A percentile compares a stretch with the other conserved stretches of the same genome.
These are phyloP conservation scores for Apotomis betuletana DNA, from an alignment of 2,888 invertebrate species.

Conservation along the genomic window DNA sequence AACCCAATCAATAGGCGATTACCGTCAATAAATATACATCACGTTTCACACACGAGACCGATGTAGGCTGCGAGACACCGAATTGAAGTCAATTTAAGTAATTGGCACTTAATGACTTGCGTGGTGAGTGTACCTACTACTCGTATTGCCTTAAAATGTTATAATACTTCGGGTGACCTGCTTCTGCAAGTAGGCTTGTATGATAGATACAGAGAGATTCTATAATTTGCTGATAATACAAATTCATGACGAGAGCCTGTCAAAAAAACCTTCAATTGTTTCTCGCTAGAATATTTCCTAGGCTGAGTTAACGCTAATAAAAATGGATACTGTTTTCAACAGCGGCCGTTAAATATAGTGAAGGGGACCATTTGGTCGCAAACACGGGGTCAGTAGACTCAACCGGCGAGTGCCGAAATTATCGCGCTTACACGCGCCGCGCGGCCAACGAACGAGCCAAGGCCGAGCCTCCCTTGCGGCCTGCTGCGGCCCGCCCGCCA, in stretches of 20 bases:
- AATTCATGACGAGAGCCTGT: not conserved
- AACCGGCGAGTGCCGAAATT: constrained; percentile 82
- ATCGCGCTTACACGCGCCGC: constrained; percentile 77
- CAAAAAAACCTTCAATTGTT: constrained; percentile 28
- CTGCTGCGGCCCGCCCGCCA: constrained; percentile 46
- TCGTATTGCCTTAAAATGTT: not conserved
- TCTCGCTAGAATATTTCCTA: constrained; percentile 26
- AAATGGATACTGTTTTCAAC: constrained; percentile 43
- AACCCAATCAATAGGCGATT: constrained; percentile 18
- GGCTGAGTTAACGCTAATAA: constrained; percentile 35
- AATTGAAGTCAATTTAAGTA: constrained; percentile 18
- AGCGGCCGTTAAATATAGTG: constrained; percentile 74
- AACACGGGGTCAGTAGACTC: constrained; percentile 82
- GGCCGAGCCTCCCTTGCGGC: constrained; percentile 60
- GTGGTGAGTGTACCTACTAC: not conserved
- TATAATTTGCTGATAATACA: not conserved
- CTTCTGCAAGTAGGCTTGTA: constrained; percentile 7
- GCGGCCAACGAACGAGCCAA: constrained; percentile 79
- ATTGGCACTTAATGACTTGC: constrained; percentile 6
- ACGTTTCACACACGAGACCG: constrained; percentile 27
- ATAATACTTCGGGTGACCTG: not conserved
- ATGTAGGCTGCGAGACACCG: not conserved
- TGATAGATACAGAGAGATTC: not conserved
- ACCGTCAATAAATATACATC: not conserved
- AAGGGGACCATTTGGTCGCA: constrained; percentile 80